Evolutionary conservation across 2,888 invertebrate species (phyloP), one percentile per base, ranked within the genome.

Genomic region (Thymelicus acteon): DNA sequence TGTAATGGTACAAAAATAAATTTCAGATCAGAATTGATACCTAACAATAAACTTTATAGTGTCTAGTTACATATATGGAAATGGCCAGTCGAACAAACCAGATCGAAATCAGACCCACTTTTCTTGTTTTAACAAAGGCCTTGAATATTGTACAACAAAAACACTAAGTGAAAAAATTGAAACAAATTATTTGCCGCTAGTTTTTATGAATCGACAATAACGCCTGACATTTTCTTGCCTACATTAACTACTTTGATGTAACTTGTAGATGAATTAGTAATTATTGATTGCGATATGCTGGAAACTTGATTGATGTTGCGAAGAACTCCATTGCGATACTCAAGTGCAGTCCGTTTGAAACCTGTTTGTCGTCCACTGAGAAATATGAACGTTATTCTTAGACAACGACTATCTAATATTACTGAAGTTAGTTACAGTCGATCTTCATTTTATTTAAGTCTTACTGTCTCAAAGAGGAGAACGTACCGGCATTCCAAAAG

Each of bases 251-350:
- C 58, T 24, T 60, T 70, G 58, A 70, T 60, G 63, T 58, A 64
- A 60, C 48, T 15, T 19, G 69, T 44, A 48, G 62, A 63, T 70
- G 49, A 71, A 71, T 71, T 65, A 60, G 70, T 65, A 65, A 71
- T 71, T 71, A 71, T 71, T 71, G 49, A 65, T 71, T 65, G 64
- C 65, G 64, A 71, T 71, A 65, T 65, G 70, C 64, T 64, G 69
- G 69, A 70, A 70, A 71, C 52, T 65, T 71, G 70, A 71, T 71
- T 65, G 65, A 71, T 71, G 60, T 71, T 71, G 70, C 70, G 52
- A 71, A 54, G 62, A 60, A 64, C 47, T 37, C 15, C 37, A 48
- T 70, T 70, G 69, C 69, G 63, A 60, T 63, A 70, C 48, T 58
- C 66, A 58, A 69, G 63, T 69, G 63, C 69, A 63, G 48, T 39